Base-by-base conservation (phyloP, 2,113 vertebrate genomes). In the Myotis lucifugus region DNA sequence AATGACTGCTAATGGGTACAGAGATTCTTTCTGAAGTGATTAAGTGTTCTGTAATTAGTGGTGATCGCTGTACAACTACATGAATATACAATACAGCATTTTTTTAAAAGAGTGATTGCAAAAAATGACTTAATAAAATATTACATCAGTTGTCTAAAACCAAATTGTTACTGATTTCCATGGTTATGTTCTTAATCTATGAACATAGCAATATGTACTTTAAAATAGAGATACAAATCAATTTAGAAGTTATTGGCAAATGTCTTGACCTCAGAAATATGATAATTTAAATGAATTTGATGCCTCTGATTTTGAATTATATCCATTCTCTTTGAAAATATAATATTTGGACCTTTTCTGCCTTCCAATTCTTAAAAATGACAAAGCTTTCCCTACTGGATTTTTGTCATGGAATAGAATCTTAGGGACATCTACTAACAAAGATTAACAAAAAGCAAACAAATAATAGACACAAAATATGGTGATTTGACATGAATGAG, bases 151-250 rank as follows among this genome's bases (percentile, higher is more conserved):
- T 94, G 13, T 79, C 48, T 91, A 91, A 95, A 93, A 52, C 27
- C 89, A 94, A 85, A 78, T 34, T 92, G 34, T 91, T 96, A 52
- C 67, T 54, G 82, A 34, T 89, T 86, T 82, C 69, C 81, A 32
- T 29, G 15, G 40, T 93, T 90, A 77, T 54, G 0, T 0, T 27
- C 50, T 46, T 66, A 85, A 19, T 93, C 25, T 40, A 48, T 81
- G 25, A 88, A 40, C 13, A 88, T 54, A 91, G 81, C 61, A 74
- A 50, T 85, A 40, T 76, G 46, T 95, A 78, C 37, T 48, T 77
- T 46, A 42, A 95, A 92, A 69, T 96, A 82, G 84, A 50, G 90
- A 95, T 70, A 85, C 50, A 89, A 95, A 94, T 79, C 84, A 92
- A 27, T 81, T 95, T 96, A 66, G 89, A 87, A 15, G 12, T 64